phyloP scores from a whole-genome alignment of 1,140 invertebrate species.

The Samia ricini region DNA sequence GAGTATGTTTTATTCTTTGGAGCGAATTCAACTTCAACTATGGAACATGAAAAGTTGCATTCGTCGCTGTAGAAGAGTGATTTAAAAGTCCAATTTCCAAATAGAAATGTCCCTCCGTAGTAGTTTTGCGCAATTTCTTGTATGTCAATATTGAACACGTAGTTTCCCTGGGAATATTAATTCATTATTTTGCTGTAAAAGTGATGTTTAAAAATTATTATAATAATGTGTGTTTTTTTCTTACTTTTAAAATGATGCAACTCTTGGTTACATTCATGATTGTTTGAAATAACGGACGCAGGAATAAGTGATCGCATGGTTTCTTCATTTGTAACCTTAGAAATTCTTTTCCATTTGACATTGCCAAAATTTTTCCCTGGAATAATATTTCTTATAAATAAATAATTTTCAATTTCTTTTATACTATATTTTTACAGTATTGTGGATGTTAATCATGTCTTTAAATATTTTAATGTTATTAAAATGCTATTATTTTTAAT shows the following conservation, averaged over 20 bases:
- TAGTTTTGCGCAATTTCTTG: constrained; percentile 46
- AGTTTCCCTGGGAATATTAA: constrained; percentile 37
- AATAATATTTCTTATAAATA: constrained; percentile 7
- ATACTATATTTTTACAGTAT: too few relatives aligned
- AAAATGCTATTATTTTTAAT: too few relatives aligned
- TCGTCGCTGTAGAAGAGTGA: constrained; percentile 45
- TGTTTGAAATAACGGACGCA: constrained; percentile 21
- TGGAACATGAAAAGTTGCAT: constrained; percentile 56
- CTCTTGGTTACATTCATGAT: constrained; percentile 24
- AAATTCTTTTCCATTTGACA: constrained; percentile 22
- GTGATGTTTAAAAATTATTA: too few relatives aligned
- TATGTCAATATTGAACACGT: constrained; percentile 36
- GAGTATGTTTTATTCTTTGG: constrained; percentile 31
- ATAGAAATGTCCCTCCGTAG: constrained; percentile 52
- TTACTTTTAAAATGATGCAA: constrained; percentile 47
- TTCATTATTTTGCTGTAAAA: background rate
- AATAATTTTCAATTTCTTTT: background rate
- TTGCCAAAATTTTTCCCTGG: constrained; percentile 31
- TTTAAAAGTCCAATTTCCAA: constrained; percentile 50
- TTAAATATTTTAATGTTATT: too few relatives aligned
- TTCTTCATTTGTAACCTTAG: constrained; percentile 32
- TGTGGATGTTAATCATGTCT: too few relatives aligned
- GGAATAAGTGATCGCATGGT: constrained; percentile 32
- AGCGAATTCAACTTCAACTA: constrained; percentile 31
- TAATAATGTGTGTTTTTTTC: too few relatives aligned